phyloP scores from a whole-genome alignment of 2,113 vertebrate species.

The Nibea coibor region DNA sequence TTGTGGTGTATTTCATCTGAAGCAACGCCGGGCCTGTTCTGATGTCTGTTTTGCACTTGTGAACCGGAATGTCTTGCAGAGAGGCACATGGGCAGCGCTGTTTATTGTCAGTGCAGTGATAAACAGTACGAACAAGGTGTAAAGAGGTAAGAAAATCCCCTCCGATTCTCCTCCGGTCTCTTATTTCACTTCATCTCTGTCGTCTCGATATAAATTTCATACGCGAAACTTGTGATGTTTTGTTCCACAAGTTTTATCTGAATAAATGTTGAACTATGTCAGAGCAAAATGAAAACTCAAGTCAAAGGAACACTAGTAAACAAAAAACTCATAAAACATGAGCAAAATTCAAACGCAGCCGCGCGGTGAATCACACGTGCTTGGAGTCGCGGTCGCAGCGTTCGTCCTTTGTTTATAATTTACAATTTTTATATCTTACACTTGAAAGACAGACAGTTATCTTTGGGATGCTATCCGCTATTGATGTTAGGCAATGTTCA shows the following conservation, averaged over 20 bases:
- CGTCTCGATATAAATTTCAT: neutral
- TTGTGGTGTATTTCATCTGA: constrained; percentile 63
- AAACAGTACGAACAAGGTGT: neutral
- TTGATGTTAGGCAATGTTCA: neutral
- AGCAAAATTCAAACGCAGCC: constrained; percentile 14
- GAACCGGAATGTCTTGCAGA: constrained; percentile 34
- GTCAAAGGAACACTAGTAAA: neutral
- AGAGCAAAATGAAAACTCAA: too few relatives aligned
- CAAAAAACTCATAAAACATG: constrained; percentile 3
- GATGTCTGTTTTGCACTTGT: constrained; percentile 65
- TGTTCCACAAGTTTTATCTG: neutral
- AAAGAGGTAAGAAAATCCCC: neutral
- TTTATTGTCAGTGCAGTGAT: constrained; percentile 36
- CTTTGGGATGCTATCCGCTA: neutral
- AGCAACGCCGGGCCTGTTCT: constrained; percentile 33
- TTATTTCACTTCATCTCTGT: neutral
- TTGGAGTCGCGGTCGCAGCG: neutral
- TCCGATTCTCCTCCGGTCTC: neutral
- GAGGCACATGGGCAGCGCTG: constrained; percentile 10
- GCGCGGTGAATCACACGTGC: neutral
- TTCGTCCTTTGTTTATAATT: constrained; percentile 12
- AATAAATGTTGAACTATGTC: neutral
- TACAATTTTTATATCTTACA: neutral
- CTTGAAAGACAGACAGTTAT: neutral
- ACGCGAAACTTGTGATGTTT: neutral